These are phyloP conservation scores for Enteromius thamalakanensis DNA, from an alignment of 2,797 vertebrate genomes.

Conservation along the genomic window DNA sequence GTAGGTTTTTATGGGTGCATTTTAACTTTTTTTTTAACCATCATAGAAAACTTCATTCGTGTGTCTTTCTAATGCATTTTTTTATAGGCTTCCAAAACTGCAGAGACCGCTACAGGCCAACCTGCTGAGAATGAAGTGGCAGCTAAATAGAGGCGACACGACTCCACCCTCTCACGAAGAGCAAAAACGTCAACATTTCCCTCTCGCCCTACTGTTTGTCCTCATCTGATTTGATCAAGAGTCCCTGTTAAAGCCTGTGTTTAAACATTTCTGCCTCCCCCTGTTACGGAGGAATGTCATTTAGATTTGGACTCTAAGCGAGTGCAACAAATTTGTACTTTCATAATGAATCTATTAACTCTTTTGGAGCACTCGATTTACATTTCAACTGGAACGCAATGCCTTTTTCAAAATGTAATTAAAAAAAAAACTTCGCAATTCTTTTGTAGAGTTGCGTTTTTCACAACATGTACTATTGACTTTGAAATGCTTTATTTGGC, in stretches of 20 bases:
- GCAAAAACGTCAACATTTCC: slow-evolving; percentile 45
- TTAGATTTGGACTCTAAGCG: slow-evolving; percentile 18
- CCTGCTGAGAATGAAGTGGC: slow-evolving; percentile 78
- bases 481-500: slow-evolving; percentile 26
- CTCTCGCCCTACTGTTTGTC: slow-evolving; percentile 38
- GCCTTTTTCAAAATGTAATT: slow-evolving; percentile 57
- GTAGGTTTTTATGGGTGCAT: background rate
- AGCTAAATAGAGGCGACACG: slow-evolving; percentile 43
- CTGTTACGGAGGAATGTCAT: slow-evolving; percentile 21
- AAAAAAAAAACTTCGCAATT: slow-evolving; percentile 43
- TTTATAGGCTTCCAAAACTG: slow-evolving; percentile 91
- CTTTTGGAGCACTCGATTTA: slow-evolving; percentile 50
- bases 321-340: slow-evolving; percentile 57
- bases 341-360: slow-evolving; percentile 50
- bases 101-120: slow-evolving; percentile 89
- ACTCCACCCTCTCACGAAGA: background rate
- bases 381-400: slow-evolving; percentile 46
- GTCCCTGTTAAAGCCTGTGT: slow-evolving; percentile 35
- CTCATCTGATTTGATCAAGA: slow-evolving; percentile 41
- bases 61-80: background rate
- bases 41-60: no score
- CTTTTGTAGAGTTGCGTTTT: slow-evolving; percentile 57
- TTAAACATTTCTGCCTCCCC: slow-evolving; percentile 9
- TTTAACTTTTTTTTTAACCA: background rate
- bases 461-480: slow-evolving; percentile 24